Evolutionary conservation across 1,140 invertebrate species (phyloP).

Genomic region (Alviniconcha marisindica): DNA sequence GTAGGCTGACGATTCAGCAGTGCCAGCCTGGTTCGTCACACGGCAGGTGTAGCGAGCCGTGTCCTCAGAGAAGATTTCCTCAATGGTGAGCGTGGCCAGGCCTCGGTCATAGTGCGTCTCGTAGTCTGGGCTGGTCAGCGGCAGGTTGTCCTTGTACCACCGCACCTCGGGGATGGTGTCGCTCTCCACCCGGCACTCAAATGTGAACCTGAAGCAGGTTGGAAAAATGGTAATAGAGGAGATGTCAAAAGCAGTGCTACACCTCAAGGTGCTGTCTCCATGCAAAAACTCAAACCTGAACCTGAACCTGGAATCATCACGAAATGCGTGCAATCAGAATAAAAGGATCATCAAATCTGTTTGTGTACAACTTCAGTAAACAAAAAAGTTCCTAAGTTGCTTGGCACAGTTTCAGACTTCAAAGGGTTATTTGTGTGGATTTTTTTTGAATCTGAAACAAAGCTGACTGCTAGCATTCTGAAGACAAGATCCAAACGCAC

Average conservation of each 20-base stretch:
- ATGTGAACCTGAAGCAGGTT: slow-evolving; percentile 80
- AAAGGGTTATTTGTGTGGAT: too few species aligned
- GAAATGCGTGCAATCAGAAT: not conserved
- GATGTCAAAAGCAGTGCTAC: not conserved
- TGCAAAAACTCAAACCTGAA: too few species aligned
- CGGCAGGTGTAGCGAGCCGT: slow-evolving; percentile 86
- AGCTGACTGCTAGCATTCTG: too few species aligned
- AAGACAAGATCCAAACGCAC: too few species aligned
- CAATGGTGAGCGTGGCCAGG: slow-evolving; percentile 82
- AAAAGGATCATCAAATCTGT: too few species aligned
- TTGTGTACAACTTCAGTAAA: too few species aligned
- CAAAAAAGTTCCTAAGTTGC: too few species aligned
- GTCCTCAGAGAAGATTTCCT: slow-evolving; percentile 90
- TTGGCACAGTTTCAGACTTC: too few species aligned
- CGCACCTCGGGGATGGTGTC: slow-evolving; percentile 80
- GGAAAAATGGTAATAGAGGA: too few species aligned
- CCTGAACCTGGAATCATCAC: too few species aligned
- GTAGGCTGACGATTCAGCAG: slow-evolving; percentile 84
- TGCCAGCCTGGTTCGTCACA: slow-evolving; percentile 83
- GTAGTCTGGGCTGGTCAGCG: slow-evolving; percentile 85
- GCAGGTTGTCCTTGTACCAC: slow-evolving; percentile 93
- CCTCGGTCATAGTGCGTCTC: slow-evolving; percentile 78
- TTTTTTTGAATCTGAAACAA: too few species aligned
- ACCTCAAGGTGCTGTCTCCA: not conserved
- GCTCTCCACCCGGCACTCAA: slow-evolving; percentile 83